Evolutionary conservation across 2,113 vertebrate genomes (phyloP).

Genomic region (Micromys minutus): DNA sequence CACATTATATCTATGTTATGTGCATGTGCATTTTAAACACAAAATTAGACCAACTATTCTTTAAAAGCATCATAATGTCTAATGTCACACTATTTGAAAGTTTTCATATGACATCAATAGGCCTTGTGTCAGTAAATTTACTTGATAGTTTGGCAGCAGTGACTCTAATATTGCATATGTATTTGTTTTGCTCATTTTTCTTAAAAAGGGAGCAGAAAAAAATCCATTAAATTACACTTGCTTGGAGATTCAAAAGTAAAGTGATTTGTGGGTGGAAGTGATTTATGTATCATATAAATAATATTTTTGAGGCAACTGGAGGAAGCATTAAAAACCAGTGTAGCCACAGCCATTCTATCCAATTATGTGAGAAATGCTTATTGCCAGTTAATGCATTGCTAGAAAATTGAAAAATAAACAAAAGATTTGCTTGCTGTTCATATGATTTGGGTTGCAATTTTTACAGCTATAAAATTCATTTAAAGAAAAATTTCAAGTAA

Average conservation of each 20-base stretch:
- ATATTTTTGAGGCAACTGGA: constrained; percentile 62
- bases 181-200: constrained; percentile 66
- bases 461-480: constrained; percentile 22
- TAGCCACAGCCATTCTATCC: neutral
- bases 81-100: constrained; percentile 51
- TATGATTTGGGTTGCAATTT: neutral
- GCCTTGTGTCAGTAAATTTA: constrained; percentile 67
- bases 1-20: neutral
- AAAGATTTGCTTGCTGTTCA: constrained; percentile 25
- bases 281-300: constrained; percentile 79
- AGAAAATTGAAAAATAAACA: constrained; percentile 38
- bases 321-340: constrained; percentile 49
- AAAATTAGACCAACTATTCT: constrained; percentile 9
- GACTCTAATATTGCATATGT: constrained; percentile 65
- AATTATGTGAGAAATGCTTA: constrained; percentile 37
- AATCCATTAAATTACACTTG: constrained; percentile 75
- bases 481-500: constrained; percentile 31
- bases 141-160: constrained; percentile 57
- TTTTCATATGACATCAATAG: constrained; percentile 65
- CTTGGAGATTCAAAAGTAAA: constrained; percentile 76
- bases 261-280: constrained; percentile 77
- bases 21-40: neutral
- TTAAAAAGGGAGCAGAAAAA: constrained; percentile 58
- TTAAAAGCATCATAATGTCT: constrained; percentile 60
- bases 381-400: neutral